phyloP scores from a whole-genome alignment of 1,140 invertebrate genomes.

The Gonioctena quinquepunctata region DNA sequence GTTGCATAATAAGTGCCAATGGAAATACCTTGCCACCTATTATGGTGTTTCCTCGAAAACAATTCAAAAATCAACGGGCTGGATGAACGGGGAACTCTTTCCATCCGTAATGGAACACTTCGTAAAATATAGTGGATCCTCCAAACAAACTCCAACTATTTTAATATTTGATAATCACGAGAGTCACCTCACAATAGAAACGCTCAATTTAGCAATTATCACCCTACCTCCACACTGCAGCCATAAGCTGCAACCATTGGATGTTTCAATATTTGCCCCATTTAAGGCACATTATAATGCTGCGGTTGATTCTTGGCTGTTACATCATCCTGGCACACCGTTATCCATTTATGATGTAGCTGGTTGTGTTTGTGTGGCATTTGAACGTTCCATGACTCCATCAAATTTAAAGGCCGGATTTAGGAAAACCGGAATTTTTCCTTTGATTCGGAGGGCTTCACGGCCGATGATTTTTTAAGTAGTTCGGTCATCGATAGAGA shows the following conservation, averaged over 20 bases:
- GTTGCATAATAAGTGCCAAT: neutral
- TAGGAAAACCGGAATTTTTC: constrained; percentile 53
- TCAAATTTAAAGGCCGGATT: constrained; percentile 56
- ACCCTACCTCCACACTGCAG: constrained; percentile 53
- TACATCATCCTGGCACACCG: constrained; percentile 20
- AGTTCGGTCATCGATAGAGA: constrained; percentile 33
- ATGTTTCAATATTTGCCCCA: constrained; percentile 53
- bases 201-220: constrained; percentile 45
- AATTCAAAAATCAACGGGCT: constrained; percentile 43
- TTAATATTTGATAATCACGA: neutral
- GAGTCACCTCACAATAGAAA: constrained; percentile 22
- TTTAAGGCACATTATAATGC: constrained; percentile 50
- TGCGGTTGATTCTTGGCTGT: constrained; percentile 44
- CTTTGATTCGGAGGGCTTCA: constrained; percentile 53
- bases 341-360: constrained; percentile 24
- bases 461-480: constrained; percentile 50
- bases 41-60: constrained; percentile 48
- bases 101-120: constrained; percentile 57
- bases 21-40: constrained; percentile 32
- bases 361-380: constrained; percentile 27
- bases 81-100: constrained; percentile 25
- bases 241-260: constrained; percentile 57
- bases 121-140: constrained; percentile 47
- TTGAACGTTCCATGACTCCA: too few species aligned
- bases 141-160: constrained; percentile 39